Evolutionary conservation across 2,113 vertebrate species (phyloP).

Genomic region (Machaerirhynchus nigripectus): DNA sequence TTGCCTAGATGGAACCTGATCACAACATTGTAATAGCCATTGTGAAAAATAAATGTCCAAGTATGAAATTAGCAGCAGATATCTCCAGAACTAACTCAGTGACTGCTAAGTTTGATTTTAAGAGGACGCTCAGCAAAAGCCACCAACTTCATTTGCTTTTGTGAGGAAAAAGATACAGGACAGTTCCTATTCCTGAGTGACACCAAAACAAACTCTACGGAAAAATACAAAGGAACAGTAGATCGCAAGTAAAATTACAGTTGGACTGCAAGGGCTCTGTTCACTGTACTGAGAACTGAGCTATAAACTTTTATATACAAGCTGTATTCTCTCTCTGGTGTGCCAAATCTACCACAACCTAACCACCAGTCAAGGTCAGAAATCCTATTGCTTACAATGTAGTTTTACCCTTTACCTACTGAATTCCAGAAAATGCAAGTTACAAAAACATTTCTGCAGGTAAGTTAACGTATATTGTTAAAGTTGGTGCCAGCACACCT

Average conservation of each 20-base stretch:
- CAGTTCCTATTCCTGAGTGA: background rate
- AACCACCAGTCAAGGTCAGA: background rate
- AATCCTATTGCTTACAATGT: background rate
- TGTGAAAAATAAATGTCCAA: background rate
- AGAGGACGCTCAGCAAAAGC: background rate
- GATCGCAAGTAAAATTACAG: background rate
- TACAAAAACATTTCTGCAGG: background rate
- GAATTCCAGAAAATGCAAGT: background rate
- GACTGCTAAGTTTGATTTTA: background rate
- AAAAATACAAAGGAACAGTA: background rate
- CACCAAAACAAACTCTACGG: background rate
- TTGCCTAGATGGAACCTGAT: background rate
- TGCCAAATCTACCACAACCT: background rate
- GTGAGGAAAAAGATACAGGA: background rate
- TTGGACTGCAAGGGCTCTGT: background rate
- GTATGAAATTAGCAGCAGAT: background rate
- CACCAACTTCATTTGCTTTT: background rate
- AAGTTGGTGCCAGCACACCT: background rate
- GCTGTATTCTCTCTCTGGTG: background rate
- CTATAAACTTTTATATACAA: background rate
- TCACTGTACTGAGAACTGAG: background rate
- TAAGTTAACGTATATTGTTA: background rate
- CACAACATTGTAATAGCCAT: background rate
- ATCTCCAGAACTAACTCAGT: background rate
- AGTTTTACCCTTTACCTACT: background rate